phyloP scores from a whole-genome alignment of 2,113 vertebrate genomes.

The Mesitornis unicolor region DNA sequence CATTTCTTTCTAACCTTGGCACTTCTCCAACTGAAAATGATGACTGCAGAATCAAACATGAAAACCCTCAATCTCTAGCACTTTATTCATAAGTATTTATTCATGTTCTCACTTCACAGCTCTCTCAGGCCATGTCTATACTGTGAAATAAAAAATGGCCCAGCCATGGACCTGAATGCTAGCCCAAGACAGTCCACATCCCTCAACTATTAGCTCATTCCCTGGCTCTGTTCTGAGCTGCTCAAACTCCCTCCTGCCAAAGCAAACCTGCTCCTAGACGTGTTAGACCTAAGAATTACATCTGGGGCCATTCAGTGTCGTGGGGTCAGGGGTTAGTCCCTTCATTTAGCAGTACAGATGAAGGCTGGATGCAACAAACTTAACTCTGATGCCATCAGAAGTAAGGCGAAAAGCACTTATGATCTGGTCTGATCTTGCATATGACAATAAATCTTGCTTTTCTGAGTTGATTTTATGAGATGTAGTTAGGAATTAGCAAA shows the following conservation, averaged over 20 bases:
- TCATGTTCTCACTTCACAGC: not conserved
- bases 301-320: fast-evolving
- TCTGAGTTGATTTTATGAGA: not conserved
- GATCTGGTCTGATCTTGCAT: not conserved
- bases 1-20: not conserved
- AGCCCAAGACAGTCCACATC: not conserved
- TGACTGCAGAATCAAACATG: not conserved
- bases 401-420: not conserved
- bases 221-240: not conserved
- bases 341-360: not conserved
- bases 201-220: not conserved
- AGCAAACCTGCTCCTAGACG: not conserved
- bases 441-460: not conserved
- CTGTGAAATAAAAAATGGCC: not conserved
- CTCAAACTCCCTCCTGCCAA: not conserved
- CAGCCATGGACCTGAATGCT: not conserved
- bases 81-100: not conserved
- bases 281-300: not conserved
- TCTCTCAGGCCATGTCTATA: not conserved
- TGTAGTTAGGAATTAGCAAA: not conserved
- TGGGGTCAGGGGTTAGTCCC: not conserved
- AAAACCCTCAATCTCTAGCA: not conserved
- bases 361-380: not conserved
- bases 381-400: not conserved
- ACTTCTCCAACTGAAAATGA: not conserved